Evolutionary conservation across 2,888 invertebrate genomes (phyloP).

Genomic region (Byasa hedistus): DNA sequence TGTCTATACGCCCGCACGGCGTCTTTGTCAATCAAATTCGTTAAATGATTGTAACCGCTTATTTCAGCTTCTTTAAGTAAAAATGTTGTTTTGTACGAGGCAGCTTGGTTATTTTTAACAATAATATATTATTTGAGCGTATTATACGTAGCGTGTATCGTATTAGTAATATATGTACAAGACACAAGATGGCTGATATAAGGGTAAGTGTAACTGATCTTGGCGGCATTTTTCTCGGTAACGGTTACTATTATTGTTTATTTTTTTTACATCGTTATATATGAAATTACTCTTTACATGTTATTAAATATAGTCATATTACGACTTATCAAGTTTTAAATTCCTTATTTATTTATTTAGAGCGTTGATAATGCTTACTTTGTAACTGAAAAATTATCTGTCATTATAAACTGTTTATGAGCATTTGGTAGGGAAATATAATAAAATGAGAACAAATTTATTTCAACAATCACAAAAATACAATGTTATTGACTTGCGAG

Average conservation of each 20-base stretch:
- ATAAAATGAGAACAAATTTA: too few relatives aligned
- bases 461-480: too few relatives aligned
- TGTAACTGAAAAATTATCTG: slow-evolving; percentile 16
- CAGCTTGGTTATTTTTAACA: slow-evolving; percentile 46
- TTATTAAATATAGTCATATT: background rate
- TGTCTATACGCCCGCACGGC: slow-evolving; percentile 59
- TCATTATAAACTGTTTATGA: background rate
- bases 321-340: background rate
- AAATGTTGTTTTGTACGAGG: slow-evolving; percentile 59
- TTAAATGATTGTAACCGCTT: slow-evolving; percentile 50
- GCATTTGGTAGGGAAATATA: too few relatives aligned
- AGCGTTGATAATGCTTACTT: slow-evolving; percentile 2
- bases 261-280: slow-evolving; percentile 32
- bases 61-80: slow-evolving; percentile 45
- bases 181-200: slow-evolving; percentile 77
- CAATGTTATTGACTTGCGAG: too few relatives aligned
- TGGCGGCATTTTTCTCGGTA: slow-evolving; percentile 76
- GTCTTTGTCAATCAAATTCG: slow-evolving; percentile 55
- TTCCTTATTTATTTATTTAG: background rate
- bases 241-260: slow-evolving; percentile 58
- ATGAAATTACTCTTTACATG: background rate
- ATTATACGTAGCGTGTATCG: slow-evolving; percentile 63
- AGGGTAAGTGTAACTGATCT: slow-evolving; percentile 72
- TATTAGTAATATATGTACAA: slow-evolving; percentile 54
- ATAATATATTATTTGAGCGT: slow-evolving; percentile 53